Conservation (phyloP, 2,113 vertebrate genomes). For the Pleuronectes platessa region DNA sequence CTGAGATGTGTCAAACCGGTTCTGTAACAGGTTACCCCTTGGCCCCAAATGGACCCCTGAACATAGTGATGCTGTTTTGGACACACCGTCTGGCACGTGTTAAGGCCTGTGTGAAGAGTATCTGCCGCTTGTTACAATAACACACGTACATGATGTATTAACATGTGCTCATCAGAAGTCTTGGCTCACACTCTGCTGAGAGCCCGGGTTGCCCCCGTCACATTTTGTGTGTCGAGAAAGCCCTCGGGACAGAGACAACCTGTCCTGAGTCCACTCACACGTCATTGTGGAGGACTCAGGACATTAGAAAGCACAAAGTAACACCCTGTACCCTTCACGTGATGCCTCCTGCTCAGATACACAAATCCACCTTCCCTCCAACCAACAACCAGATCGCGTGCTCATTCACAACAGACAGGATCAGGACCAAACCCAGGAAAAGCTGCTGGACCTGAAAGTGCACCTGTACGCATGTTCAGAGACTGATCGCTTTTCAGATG, state of each 20-base stretch:
- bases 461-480: too few species aligned
- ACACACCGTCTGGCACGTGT: background rate
- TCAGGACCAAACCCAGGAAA: background rate
- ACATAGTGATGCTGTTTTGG: background rate
- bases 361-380: background rate
- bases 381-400: background rate
- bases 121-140: background rate
- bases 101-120: background rate
- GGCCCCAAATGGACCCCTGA: background rate
- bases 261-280: slow-evolving; percentile 1
- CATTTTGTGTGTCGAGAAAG: background rate
- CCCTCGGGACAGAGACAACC: background rate
- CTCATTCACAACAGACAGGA: background rate
- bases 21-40: slow-evolving; percentile 20
- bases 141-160: background rate
- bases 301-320: slow-evolving; percentile 20
- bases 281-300: background rate
- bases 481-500: too few species aligned
- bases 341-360: background rate
- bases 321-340: background rate
- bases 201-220: too few species aligned
- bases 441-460: background rate
- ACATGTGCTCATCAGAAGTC: background rate
- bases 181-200: background rate
- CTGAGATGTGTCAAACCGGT: slow-evolving; percentile 27